These are phyloP conservation scores for Sericinus montela DNA, from an alignment of 2,888 invertebrate genomes.

Conservation along the genomic window DNA sequence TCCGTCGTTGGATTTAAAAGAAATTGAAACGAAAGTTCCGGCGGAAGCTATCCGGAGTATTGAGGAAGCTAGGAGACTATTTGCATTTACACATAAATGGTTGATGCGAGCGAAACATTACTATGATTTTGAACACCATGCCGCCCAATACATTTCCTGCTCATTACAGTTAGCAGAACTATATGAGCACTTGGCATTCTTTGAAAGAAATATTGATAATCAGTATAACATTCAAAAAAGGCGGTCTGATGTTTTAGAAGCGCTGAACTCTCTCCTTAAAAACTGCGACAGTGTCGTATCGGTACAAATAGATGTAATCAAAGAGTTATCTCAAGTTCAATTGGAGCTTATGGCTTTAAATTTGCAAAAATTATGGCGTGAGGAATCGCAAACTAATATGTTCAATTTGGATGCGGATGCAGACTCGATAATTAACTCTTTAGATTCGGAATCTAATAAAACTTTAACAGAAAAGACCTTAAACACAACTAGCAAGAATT, in stretches of 20 bases:
- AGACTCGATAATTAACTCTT: slow-evolving; percentile 61
- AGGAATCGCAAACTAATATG: slow-evolving; percentile 66
- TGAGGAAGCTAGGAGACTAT: slow-evolving; percentile 74
- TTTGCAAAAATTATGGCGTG: slow-evolving; percentile 76
- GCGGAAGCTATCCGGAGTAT: slow-evolving; percentile 42
- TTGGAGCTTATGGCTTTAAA: slow-evolving; percentile 81
- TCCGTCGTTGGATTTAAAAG: slow-evolving; percentile 54
- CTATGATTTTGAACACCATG: slow-evolving; percentile 79
- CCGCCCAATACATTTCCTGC: slow-evolving; percentile 79
- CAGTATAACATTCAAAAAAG: slow-evolving; percentile 80
- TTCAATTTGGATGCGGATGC: slow-evolving; percentile 55
- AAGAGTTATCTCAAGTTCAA: slow-evolving; percentile 81
- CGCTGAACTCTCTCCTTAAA: slow-evolving; percentile 74
- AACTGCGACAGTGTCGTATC: slow-evolving; percentile 70
- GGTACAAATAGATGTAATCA: slow-evolving; percentile 75
- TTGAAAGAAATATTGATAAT: slow-evolving; percentile 83
- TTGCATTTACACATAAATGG: slow-evolving; percentile 79
- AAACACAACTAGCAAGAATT: slow-evolving; percentile 55
- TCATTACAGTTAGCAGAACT: slow-evolving; percentile 81
- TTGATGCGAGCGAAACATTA: slow-evolving; percentile 78
- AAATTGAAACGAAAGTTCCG: slow-evolving; percentile 56
- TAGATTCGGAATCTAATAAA: slow-evolving; percentile 60
- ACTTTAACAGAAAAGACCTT: slow-evolving; percentile 61
- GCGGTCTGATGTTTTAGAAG: slow-evolving; percentile 79
- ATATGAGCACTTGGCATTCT: slow-evolving; percentile 84